phyloP scores from a whole-genome alignment of 2,888 invertebrate species.

The Cybosia mesomella region DNA sequence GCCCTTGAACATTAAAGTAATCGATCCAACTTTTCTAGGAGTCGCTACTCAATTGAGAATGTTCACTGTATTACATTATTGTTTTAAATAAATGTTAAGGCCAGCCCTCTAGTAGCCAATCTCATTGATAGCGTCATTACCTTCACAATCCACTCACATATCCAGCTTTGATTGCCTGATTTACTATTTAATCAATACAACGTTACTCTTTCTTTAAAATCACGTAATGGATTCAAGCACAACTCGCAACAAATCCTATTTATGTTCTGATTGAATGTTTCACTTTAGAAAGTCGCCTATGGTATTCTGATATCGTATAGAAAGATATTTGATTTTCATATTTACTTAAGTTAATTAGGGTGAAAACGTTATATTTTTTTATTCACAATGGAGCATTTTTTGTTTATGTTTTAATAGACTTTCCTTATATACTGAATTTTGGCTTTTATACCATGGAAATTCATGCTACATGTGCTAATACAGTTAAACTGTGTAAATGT shows the following conservation, averaged over 20 bases:
- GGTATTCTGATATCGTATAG: not conserved
- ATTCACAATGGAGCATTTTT: too few relatives aligned
- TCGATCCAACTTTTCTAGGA: slow-evolving; percentile 18
- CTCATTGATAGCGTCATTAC: slow-evolving; percentile 59
- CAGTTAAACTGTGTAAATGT: too few relatives aligned
- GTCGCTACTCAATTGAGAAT: slow-evolving; percentile 17
- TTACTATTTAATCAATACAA: slow-evolving; percentile 64
- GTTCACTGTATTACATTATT: slow-evolving; percentile 11
- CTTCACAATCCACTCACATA: slow-evolving; percentile 63
- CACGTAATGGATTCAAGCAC: slow-evolving; percentile 55
- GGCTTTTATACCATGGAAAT: too few relatives aligned
- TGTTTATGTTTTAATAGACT: too few relatives aligned
- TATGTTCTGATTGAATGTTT: slow-evolving; percentile 16
- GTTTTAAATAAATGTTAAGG: slow-evolving; percentile 11
- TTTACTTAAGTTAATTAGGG: not conserved
- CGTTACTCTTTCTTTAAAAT: slow-evolving; percentile 57
- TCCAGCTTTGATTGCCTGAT: slow-evolving; percentile 74
- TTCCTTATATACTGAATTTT: too few relatives aligned
- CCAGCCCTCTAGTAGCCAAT: slow-evolving; percentile 33
- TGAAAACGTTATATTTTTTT: too few relatives aligned
- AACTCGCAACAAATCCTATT: slow-evolving; percentile 31
- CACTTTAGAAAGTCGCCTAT: slow-evolving; percentile 1
- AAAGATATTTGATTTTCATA: not conserved
- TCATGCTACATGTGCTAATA: too few relatives aligned
- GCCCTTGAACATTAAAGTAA: slow-evolving; percentile 25